Base-by-base conservation (phyloP, 2,113 vertebrate genomes). In the Catharus minimus region DNA sequence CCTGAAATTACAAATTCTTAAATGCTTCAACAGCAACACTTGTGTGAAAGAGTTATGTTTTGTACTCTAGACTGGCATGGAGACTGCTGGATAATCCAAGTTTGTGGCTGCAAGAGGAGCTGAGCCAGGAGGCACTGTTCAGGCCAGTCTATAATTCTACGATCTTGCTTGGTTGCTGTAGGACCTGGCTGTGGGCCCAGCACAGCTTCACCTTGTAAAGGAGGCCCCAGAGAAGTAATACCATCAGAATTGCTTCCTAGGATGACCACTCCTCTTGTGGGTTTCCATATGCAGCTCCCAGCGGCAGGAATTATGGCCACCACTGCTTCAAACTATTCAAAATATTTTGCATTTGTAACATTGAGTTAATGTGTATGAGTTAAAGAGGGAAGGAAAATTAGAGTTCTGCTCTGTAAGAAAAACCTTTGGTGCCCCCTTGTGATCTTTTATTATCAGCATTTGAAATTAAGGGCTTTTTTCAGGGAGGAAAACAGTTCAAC, bases 401-500 rank as follows among this genome's bases (percentile, higher is more conserved):
- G 10, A 61, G 5, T 32, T 67, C 24, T 50, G 8, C 39, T 82
- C 33, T 61, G 53, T 50, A 87, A 78, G 57, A 85, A 95, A 95
- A 95, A 60, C 49, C 96, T 95, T 90, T 93, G 89, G 78, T 94
- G 95, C 91, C 95, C 95, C 81, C 96, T 97, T 83, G 92, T 93
- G 96, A 79, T 44, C n/a, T 61, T 85, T 88, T 69, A 50, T 83
- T 43, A 75, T 18, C 46, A 69, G 8, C 13, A 36, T 58, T 79
- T 89, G 41, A 91, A 87, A 61, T 27, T 7, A 7, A 64, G 32
- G 17, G 28, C 20, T 64, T 10, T 33, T 71, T 77, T 49, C 71
- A 73, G 33, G 9, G 26, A 78, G 32, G 9, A 86, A 65, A 75
- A 20, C 23, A 39, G 24, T 33, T 90, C 30, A 49, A 55, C 21